A percentile compares a stretch with the other conserved stretches of the same genome.
phyloP scores from a whole-genome alignment of 2,888 invertebrate genomes.

The Thymelicus lineola region DNA sequence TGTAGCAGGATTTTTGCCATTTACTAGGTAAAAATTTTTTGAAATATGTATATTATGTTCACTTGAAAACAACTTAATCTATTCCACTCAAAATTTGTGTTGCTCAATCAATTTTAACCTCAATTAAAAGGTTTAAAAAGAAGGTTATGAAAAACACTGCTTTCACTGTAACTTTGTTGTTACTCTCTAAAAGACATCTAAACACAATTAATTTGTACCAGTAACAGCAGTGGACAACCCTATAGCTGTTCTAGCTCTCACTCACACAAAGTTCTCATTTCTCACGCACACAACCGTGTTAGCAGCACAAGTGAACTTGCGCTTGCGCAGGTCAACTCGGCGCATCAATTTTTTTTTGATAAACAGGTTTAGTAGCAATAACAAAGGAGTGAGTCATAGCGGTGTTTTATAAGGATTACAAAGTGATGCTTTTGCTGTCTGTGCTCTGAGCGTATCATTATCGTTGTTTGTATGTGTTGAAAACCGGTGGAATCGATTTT shows the following conservation, averaged over 20 bases:
- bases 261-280: constrained; percentile 45
- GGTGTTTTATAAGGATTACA: constrained; percentile 51
- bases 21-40: no score
- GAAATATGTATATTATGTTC: no score
- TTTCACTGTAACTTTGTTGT: background rate
- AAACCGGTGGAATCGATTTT: constrained; percentile 5
- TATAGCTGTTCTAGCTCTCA: constrained; percentile 46
- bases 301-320: constrained; percentile 49
- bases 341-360: constrained; percentile 64
- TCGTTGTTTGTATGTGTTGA: constrained; percentile 17
- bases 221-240: constrained; percentile 40
- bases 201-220: background rate
- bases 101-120: no score
- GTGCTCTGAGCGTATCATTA: constrained; percentile 18
- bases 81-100: no score
- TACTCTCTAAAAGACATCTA: no score
- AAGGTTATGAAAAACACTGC: background rate
- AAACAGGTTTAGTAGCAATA: constrained; percentile 76
- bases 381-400: constrained; percentile 73
- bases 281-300: constrained; percentile 54
- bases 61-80: no score
- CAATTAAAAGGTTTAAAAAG: no score
- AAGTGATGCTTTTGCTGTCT: constrained; percentile 45
- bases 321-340: constrained; percentile 72
- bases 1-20: no score